Evolutionary conservation across 2,888 invertebrate genomes (phyloP), one percentile per base, ranked within the genome.

Genomic region (Calameuta pallipes): DNA sequence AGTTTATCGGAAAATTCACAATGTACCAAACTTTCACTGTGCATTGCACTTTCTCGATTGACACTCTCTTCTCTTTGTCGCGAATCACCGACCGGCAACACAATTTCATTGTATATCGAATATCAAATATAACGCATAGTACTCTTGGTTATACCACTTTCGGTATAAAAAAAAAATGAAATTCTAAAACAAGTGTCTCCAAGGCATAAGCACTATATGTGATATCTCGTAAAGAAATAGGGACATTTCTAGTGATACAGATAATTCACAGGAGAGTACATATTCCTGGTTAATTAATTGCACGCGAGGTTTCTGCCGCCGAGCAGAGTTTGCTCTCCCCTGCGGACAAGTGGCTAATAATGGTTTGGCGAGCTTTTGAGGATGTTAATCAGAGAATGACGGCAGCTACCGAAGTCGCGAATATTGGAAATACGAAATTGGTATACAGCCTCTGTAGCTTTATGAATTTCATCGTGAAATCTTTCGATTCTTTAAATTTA

Each of bases 1-100:
- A 76, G 76, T 73, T 76, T 56, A 56, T 56, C 56, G 56, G 23
- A 56, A 56, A 56, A 56, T 23, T 23, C 56, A 23, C 56, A 56
- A 2, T 6, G 9, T 56, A 56, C 56, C 56, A 56, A 56, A 56
- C 23, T 23, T 23, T 56, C 56, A 23, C 56, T 56, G 56, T 56
- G 56, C 56, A 56, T 56, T 56, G 56, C 15, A 41, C 15, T 41
- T 41, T 41, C 41, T 41, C 41, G 41, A 4, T 41, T 41, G 41
- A 41, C 15, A 41, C 56, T 6, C 23, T 56, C 56, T 56, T 23
- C 41, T 41, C 15, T 56, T 56, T 56, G 56, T 56, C 9, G 15
- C 23, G 9, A 56, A 56, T 23, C 56, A 2, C 23, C 23, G 56
- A 56, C 9, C 23, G 9, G 56, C 56, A 56, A 56, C 56, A 56